phyloP scores from a whole-genome alignment of 2,888 invertebrate genomes.

The Cryptus viduatorius region DNA sequence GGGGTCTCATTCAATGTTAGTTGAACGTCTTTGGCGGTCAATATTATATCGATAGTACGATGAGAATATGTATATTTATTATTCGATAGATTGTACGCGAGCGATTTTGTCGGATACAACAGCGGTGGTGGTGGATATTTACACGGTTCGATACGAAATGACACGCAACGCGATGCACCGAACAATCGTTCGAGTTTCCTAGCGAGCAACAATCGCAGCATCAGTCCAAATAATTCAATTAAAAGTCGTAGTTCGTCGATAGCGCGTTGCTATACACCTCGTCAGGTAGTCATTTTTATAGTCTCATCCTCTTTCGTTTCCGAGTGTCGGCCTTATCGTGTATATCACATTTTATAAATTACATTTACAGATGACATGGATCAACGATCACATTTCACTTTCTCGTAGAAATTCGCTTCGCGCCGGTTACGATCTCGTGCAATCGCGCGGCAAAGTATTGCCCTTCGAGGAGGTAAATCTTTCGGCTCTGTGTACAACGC shows the following conservation, averaged over 20 bases:
- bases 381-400: constrained; percentile 83
- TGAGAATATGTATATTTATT: not conserved
- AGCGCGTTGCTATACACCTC: constrained; percentile 79
- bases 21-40: not conserved
- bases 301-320: not conserved
- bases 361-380: constrained; percentile 84
- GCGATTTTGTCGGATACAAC: constrained; percentile 72
- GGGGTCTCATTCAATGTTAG: constrained; percentile 81
- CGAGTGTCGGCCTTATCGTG: no score
- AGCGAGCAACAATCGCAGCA: constrained; percentile 86
- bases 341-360: no score
- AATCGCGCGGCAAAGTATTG: constrained; percentile 79
- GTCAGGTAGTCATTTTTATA: constrained; percentile 74
- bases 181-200: constrained; percentile 88
- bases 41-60: not conserved
- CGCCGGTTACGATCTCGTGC: constrained; percentile 84
- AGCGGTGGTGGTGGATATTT: constrained; percentile 77
- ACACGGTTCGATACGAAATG: constrained; percentile 88
- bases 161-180: constrained; percentile 90
- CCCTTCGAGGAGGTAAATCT: constrained; percentile 80
- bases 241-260: constrained; percentile 85
- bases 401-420: constrained; percentile 86
- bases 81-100: constrained; percentile 60
- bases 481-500: constrained; percentile 75
- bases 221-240: constrained; percentile 91